Percentiles rank a stretch among this genome's conserved stretches.
Evolutionary conservation across 2,888 invertebrate genomes (phyloP).

Genomic region (Trissonchulus latispiculum): DNA sequence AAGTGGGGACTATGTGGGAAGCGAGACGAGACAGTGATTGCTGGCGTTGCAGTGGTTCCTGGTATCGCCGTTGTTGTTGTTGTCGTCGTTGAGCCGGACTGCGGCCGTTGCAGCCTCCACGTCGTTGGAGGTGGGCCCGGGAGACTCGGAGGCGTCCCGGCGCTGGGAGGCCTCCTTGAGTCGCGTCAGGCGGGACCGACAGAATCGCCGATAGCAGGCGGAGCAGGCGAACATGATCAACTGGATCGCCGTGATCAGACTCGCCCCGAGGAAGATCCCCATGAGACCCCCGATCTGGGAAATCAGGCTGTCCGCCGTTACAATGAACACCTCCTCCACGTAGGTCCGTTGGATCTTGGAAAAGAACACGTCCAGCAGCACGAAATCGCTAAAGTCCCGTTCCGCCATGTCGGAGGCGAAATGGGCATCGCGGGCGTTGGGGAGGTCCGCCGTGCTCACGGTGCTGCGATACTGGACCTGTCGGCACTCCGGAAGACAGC

Average conservation of each 20-base stretch:
- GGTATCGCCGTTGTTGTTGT: too few species aligned
- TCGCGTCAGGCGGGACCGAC: not conserved
- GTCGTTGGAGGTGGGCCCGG: too few species aligned
- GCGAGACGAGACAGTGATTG: too few species aligned
- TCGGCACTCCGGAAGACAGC: constrained; percentile 13
- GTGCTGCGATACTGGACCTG: constrained; percentile 8
- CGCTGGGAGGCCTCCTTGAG: too few species aligned
- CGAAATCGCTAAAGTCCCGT: constrained; percentile 7
- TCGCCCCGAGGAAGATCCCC: constrained; percentile 14
- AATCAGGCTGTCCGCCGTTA: constrained; percentile 15
- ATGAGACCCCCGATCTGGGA: constrained; percentile 15
- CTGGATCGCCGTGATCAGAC: constrained; percentile 15
- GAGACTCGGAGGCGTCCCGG: too few species aligned
- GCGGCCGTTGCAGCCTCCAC: too few species aligned
- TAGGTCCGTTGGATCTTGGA: constrained; percentile 12
- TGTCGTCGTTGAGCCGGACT: too few species aligned
- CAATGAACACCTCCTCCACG: constrained; percentile 17
- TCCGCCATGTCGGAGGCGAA: not conserved
- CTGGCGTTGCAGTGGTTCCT: too few species aligned
- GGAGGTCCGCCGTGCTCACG: constrained; percentile 12
- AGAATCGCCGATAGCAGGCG: not conserved
- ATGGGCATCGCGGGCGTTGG: not conserved
- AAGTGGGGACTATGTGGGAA: too few species aligned
- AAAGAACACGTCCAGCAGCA: constrained; percentile 13
- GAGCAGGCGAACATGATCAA: not conserved